These are phyloP conservation scores for Drosophila sordidula DNA, from an alignment of 2,888 invertebrate genomes.

Conservation along the genomic window DNA sequence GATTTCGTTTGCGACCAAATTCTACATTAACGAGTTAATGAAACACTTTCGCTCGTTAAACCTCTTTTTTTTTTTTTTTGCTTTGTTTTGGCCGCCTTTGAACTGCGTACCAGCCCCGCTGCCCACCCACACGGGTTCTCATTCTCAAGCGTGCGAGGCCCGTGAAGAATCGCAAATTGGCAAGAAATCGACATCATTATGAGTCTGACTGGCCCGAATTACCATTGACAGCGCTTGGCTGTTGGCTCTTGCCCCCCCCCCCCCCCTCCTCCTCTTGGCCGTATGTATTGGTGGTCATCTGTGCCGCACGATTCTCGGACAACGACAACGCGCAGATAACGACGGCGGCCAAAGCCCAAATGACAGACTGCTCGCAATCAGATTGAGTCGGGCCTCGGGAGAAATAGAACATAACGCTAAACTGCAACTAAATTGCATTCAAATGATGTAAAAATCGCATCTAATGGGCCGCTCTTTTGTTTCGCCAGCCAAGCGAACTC, in stretches of 20 bases:
- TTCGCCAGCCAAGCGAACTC: slow-evolving; percentile 34
- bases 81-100: slow-evolving; percentile 33
- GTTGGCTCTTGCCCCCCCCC: not conserved
- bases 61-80: not conserved
- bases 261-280: not conserved
- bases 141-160: slow-evolving; percentile 20
- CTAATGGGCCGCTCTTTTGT: slow-evolving; percentile 71
- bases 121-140: slow-evolving; percentile 8
- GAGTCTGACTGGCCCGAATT: slow-evolving; percentile 64
- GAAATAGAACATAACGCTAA: slow-evolving; percentile 76
- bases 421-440: slow-evolving; percentile 76
- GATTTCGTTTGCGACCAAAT: slow-evolving; percentile 69
- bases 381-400: slow-evolving; percentile 29
- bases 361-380: slow-evolving; percentile 34
- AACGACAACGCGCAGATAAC: slow-evolving; percentile 18
- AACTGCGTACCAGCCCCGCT: slow-evolving; percentile 12
- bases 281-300: slow-evolving; percentile 54
- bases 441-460: slow-evolving; percentile 75
- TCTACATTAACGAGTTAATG: slow-evolving; percentile 62
- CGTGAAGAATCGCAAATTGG: slow-evolving; percentile 67
- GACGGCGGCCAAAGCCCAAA: slow-evolving; percentile 35
- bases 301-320: slow-evolving; percentile 69
- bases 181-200: slow-evolving; percentile 60
- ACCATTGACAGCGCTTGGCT: slow-evolving; percentile 49
- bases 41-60: slow-evolving; percentile 77